A percentile compares a stretch with the other conserved stretches of the same genome.
Evolutionary conservation across 92 coral and sea anemone species (phyloP).

Genomic region (Paragorgia papillata): DNA sequence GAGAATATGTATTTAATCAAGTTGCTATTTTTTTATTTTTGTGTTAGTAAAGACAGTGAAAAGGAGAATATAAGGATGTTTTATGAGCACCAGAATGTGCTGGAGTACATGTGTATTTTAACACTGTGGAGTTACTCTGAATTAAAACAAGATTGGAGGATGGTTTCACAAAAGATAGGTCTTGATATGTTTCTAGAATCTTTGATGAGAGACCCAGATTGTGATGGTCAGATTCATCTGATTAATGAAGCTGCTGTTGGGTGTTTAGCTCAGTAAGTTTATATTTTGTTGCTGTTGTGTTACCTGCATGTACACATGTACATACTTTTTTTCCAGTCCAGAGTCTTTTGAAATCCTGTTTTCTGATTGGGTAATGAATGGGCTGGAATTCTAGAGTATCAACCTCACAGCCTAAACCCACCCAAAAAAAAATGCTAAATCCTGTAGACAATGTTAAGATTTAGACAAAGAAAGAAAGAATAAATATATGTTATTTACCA

Average conservation of each 20-base stretch:
- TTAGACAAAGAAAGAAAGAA: too few relatives aligned
- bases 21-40: too few relatives aligned
- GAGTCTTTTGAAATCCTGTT: too few relatives aligned
- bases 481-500: too few relatives aligned
- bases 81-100: constrained; percentile 36
- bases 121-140: constrained; percentile 80
- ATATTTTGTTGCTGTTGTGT: constrained; percentile 5
- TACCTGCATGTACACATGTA: too few relatives aligned
- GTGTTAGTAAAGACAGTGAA: constrained; percentile 8
- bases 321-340: too few relatives aligned
- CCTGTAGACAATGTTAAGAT: too few relatives aligned
- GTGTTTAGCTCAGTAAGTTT: constrained; percentile 73
- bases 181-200: constrained; percentile 55
- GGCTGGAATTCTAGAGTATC: too few relatives aligned
- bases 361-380: too few relatives aligned
- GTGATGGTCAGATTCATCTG: constrained; percentile 9
- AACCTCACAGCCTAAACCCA: too few relatives aligned
- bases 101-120: constrained; percentile 60
- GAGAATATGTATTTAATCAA: too few relatives aligned
- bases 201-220: constrained; percentile 46
- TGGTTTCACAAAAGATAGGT: constrained; percentile 61
- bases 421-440: too few relatives aligned
- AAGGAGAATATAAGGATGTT: neutral
- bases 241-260: constrained; percentile 73
- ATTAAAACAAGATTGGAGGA: constrained; percentile 62